Conservation (phyloP, 2,797 vertebrate species). For the Sebastes variabilis region DNA sequence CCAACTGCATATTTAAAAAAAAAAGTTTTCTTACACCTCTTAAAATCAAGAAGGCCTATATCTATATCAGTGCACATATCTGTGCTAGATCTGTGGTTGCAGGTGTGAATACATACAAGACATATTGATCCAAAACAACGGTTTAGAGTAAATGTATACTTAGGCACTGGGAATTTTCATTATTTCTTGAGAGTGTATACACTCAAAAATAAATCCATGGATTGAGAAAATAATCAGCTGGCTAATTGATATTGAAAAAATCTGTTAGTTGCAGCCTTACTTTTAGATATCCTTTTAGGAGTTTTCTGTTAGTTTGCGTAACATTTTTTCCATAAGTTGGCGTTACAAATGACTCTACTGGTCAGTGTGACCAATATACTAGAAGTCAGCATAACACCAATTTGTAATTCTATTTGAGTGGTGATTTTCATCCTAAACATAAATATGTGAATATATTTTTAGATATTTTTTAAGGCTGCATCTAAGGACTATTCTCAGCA, state of each 20-base stretch:
- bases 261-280: background rate
- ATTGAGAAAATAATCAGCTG: background rate
- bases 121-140: background rate
- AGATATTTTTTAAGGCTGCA: background rate
- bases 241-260: background rate
- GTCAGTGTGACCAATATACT: background rate
- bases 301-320: background rate
- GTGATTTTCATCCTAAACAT: background rate
- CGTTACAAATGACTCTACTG: background rate
- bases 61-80: no score
- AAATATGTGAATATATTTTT: background rate
- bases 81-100: background rate
- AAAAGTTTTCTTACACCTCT: no score
- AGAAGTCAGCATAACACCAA: background rate
- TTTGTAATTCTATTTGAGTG: background rate
- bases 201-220: background rate
- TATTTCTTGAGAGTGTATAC: background rate
- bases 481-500: background rate
- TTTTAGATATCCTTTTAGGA: no score
- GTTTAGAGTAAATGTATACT: background rate
- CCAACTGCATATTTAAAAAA: fast-evolving
- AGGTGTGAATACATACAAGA: background rate
- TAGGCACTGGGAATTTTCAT: background rate
- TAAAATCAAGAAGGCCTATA: no score
- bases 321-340: background rate